Base-by-base conservation (phyloP, 2,888 invertebrate genomes). In the Dryococelus australis region DNA sequence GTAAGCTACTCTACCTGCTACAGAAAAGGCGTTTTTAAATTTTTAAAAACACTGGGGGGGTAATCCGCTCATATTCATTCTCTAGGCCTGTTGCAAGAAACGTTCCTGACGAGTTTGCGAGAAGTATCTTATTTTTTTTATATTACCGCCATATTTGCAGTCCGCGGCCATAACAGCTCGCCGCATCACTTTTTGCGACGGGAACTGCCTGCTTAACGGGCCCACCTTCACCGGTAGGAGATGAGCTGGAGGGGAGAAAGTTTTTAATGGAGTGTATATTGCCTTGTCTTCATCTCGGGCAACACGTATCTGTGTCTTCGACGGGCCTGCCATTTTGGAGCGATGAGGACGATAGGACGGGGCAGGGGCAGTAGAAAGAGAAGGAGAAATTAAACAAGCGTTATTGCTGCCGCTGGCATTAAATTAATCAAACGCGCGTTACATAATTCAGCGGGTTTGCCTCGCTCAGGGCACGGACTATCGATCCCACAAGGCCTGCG, bases 371-470 rank as follows among this genome's bases (percentile, higher is more conserved):
- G 47, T 43, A 24, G 86, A 47, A 35, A 16, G 81, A 80, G 86
- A 83, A 47, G 83, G 16, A 51, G 86, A 88, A 85, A 88, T 86
- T 86, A 89, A 88, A 88, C 87, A 87, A 85, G 87, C 87, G 86
- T 88, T 89, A 87, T 88, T 88, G 88, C 88, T 88, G 88, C 88
- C 87, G 87, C 88, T 88, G 87, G 88, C 88, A 88, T 88, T 88
- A 88, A 88, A 88, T 88, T 88, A 88, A 87, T 88, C 88, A 88
- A 88, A 88, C 88, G 88, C 88, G 88, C 86, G 87, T 87, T 88
- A 85, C 88, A 88, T 88, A 88, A 88, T 88, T 88, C 88, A 88
- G 88, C 86, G 86, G 88, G 65, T 43, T 81, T 27, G 80, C 80
- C 84, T 79, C 47, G 85, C 53, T 51, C 47, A 51, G 87, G 85